Base-by-base conservation (phyloP, 2,113 vertebrate species). In the Zosterops borbonicus region DNA sequence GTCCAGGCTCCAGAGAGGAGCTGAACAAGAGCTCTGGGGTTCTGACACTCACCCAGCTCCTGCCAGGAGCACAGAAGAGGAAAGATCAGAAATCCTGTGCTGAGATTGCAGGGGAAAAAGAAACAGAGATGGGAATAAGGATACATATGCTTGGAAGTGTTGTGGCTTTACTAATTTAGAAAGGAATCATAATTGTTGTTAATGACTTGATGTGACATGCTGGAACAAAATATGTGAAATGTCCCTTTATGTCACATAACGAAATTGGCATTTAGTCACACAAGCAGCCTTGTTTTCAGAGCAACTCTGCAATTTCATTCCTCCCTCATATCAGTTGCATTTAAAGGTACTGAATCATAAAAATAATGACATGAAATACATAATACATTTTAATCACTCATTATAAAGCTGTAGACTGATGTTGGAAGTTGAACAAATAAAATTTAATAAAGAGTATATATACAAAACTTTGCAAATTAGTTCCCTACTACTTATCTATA, bases 1-100 rank as follows among this genome's bases (percentile, higher is more conserved):
- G 15, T 65, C 70, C 67, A 70, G 44, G 83, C 91, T 84, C 83
- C 65, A 82, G 69, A 78, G 87, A 89, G 74, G 53, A 94, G 46
- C 67, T 78, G 75, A 92, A 95, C 69, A 64, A 82, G 89, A 91
- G 46, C 83, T 84, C 56, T 89, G 73, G 81, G 60, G 81, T 87
- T 76, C 71, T 87, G 50, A 91, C 85, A 52, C 21, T 84, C 65
- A 46, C 79, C 56, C 52, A 83, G 46, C 83, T 81, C 42, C 77
- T 92, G 74, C 20, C 82, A 65, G 76, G 77, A 94, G 37, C 53
- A 80, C 17, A 11, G 5, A 29, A 65, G 35, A 81, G 60, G 33
- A 35, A 84, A 87, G 92, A 71, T 75, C 52, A 87, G 56, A 93
- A 87, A 83, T 12, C 12, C 85, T 79, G 25, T 11, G 21, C 35